These are phyloP conservation scores for Strix uralensis DNA, from an alignment of 2,113 vertebrate species.

Conservation along the genomic window DNA sequence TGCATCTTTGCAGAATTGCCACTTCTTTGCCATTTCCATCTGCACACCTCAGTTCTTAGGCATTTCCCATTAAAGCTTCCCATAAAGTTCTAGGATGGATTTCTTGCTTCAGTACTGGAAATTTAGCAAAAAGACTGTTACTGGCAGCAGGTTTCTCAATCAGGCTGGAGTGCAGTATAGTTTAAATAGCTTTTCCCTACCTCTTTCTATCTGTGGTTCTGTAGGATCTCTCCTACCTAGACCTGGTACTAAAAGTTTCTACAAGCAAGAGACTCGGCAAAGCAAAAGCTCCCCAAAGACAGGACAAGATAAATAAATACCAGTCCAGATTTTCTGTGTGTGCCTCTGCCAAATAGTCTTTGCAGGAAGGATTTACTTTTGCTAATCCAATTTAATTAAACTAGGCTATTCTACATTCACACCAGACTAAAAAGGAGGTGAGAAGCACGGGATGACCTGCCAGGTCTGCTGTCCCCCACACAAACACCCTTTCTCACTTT, in stretches of 20 bases:
- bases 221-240: not conserved
- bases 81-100: not conserved
- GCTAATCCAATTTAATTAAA: not conserved
- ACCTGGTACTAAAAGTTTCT: not conserved
- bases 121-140: not conserved
- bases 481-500: not conserved
- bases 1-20: not conserved
- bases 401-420: not conserved
- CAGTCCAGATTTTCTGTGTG: not conserved
- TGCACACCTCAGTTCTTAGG: not conserved
- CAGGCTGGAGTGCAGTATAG: not conserved
- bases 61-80: not conserved
- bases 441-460: not conserved
- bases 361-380: not conserved
- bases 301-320: not conserved
- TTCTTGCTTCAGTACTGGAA: not conserved
- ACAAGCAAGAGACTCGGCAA: not conserved
- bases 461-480: not conserved
- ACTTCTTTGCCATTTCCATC: not conserved
- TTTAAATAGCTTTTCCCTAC: not conserved
- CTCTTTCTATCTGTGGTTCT: not conserved
- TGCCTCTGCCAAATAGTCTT: not conserved
- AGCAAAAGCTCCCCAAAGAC: not conserved
- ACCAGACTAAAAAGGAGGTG: not conserved
- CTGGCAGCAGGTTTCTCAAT: not conserved